Evolutionary conservation across 2,888 invertebrate genomes (phyloP).

Genomic region (Eudasyphora cyanicolor): DNA sequence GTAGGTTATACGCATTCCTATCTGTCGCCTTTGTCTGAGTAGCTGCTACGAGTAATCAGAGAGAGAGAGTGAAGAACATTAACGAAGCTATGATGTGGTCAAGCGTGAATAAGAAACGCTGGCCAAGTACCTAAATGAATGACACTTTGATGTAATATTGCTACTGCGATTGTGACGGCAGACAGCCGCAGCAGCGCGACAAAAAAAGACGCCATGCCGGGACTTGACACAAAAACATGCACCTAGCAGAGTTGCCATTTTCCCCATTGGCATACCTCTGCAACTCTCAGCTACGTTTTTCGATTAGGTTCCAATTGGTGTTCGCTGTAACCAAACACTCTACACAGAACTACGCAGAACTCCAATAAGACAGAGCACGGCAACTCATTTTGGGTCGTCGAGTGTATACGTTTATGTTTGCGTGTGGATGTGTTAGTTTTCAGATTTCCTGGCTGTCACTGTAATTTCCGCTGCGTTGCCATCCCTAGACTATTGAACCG

Average conservation of each 20-base stretch:
- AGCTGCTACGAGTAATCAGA: too few species aligned
- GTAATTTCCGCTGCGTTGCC: slow-evolving; percentile 23
- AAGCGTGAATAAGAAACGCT: slow-evolving; percentile 56
- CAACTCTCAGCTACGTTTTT: background rate
- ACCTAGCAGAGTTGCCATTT: slow-evolving; percentile 16
- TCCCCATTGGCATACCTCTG: background rate
- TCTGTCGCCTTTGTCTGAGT: slow-evolving; percentile 48
- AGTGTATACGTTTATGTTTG: slow-evolving; percentile 23
- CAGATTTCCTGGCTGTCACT: slow-evolving; percentile 14
- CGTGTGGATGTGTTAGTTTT: background rate
- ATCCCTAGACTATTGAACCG: slow-evolving; percentile 3
- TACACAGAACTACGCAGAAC: slow-evolving; percentile 18
- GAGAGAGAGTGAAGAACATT: background rate
- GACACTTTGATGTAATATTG: slow-evolving; percentile 59
- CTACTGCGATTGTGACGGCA: slow-evolving; percentile 43
- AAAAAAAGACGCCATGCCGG: slow-evolving; percentile 42
- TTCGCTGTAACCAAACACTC: slow-evolving; percentile 22
- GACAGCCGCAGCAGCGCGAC: background rate
- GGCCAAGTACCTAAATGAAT: slow-evolving; percentile 58
- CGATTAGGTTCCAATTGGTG: slow-evolving; percentile 23
- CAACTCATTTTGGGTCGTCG: slow-evolving; percentile 29
- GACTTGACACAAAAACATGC: slow-evolving; percentile 45
- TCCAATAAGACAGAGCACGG: slow-evolving; percentile 38
- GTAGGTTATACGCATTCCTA: slow-evolving; percentile 55
- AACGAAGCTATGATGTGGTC: slow-evolving; percentile 39